Evolutionary conservation across 2,888 invertebrate genomes (phyloP).

Genomic region (Rhamphomyia laevipes): DNA sequence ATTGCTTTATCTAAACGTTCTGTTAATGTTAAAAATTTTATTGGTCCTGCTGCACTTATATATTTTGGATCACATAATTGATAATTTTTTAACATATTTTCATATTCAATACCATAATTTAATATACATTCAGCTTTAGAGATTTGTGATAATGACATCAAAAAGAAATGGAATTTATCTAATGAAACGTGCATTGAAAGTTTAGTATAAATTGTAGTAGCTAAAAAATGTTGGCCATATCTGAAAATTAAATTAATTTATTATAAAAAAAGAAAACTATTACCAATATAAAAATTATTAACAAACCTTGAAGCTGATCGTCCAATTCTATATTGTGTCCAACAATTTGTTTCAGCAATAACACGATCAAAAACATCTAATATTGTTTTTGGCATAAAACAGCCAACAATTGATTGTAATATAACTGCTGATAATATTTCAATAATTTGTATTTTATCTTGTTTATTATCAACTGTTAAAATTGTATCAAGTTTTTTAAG

Average conservation of each 20-base stretch:
- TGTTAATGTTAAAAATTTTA: constrained; percentile 35
- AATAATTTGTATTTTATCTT: constrained; percentile 42
- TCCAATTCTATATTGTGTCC: constrained; percentile 79
- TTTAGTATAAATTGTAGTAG: constrained; percentile 49
- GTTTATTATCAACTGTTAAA: constrained; percentile 22
- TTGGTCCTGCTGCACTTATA: constrained; percentile 15
- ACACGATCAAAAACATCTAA: constrained; percentile 47
- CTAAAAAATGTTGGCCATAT: constrained; percentile 67
- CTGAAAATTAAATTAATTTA: constrained; percentile 25
- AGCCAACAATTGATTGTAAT: constrained; percentile 67
- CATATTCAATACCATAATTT: constrained; percentile 41
- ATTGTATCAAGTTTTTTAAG: constrained; percentile 30
- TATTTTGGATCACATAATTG: constrained; percentile 25
- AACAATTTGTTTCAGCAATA: constrained; percentile 50
- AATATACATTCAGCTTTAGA: constrained; percentile 61
- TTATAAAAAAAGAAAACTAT: not conserved
- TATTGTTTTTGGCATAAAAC: constrained; percentile 51
- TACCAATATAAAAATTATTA: not conserved
- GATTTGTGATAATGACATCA: constrained; percentile 66
- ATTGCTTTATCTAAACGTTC: constrained; percentile 43
- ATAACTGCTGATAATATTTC: constrained; percentile 73
- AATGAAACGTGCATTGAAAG: constrained; percentile 63
- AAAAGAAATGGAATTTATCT: constrained; percentile 82
- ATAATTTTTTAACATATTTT: constrained; percentile 32
- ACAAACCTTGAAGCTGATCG: constrained; percentile 62